Evolutionary conservation across 2,113 vertebrate genomes (phyloP).

Genomic region (Xenopus borealis): DNA sequence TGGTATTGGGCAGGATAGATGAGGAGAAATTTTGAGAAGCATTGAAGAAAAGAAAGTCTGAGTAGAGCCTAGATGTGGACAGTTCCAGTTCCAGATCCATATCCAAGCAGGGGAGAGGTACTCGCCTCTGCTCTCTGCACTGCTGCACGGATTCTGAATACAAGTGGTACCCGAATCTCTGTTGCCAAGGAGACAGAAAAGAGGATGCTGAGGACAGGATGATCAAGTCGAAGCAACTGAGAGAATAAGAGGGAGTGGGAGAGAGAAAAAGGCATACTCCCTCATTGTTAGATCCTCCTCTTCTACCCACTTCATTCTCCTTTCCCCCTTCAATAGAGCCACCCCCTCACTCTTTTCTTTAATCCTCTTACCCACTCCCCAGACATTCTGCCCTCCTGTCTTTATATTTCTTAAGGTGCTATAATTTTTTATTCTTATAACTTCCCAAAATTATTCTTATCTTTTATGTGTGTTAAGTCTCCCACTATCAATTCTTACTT

Average conservation of each 20-base stretch:
- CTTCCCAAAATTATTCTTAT: background rate
- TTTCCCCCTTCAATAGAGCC: conserved; percentile 15
- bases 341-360: conserved; percentile 19
- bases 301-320: conserved; percentile 21
- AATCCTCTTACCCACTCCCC: background rate
- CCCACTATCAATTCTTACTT: background rate
- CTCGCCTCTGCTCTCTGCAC: conserved; percentile 12
- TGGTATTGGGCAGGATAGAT: conserved; percentile 48
- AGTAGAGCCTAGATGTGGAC: conserved; percentile 54
- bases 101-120: background rate
- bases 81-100: conserved; percentile 20
- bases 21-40: conserved; percentile 50
- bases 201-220: conserved; percentile 34
- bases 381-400: background rate
- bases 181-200: conserved; percentile 34
- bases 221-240: conserved; percentile 30
- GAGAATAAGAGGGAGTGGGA: conserved; percentile 21
- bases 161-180: conserved; percentile 39
- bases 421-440: background rate
- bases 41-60: conserved; percentile 59
- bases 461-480: too few species aligned
- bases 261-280: conserved; percentile 17
- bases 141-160: conserved; percentile 17
- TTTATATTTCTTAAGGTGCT: background rate
- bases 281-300: conserved; percentile 28